A percentile compares a stretch with the other conserved stretches of the same genome.
Conservation (phyloP, 2,888 invertebrate genomes). For the Crossocerus cetratus region DNA sequence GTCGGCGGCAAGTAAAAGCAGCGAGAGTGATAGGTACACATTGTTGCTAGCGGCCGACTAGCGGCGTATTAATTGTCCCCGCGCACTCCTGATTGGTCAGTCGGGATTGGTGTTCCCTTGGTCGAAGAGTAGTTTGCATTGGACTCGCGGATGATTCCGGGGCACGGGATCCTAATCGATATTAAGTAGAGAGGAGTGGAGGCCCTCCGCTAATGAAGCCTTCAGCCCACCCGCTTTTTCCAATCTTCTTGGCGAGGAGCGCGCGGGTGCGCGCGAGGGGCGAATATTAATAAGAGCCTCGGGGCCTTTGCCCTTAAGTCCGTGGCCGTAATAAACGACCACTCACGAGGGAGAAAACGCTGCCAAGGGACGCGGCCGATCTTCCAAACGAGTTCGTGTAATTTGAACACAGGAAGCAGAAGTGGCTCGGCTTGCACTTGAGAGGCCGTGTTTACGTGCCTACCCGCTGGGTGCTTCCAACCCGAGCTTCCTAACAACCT, state of each 20-base stretch:
- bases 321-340: slow-evolving; percentile 54
- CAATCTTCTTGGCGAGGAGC: slow-evolving; percentile 37
- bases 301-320: slow-evolving; percentile 36
- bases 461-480: too few relatives aligned
- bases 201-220: slow-evolving; percentile 39
- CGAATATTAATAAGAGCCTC: slow-evolving; percentile 64
- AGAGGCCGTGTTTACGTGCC: too few relatives aligned
- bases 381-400: neutral
- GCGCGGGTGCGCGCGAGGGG: too few relatives aligned
- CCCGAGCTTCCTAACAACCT: too few relatives aligned
- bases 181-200: neutral
- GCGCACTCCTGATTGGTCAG: too few relatives aligned
- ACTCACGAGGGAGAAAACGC: slow-evolving; percentile 21
- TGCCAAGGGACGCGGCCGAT: neutral
- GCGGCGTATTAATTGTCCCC: too few relatives aligned
- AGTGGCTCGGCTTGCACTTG: too few relatives aligned
- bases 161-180: slow-evolving; percentile 23
- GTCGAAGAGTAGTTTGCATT: neutral
- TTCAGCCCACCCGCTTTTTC: slow-evolving; percentile 28
- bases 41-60: too few relatives aligned
- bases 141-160: slow-evolving; percentile 3
- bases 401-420: slow-evolving; percentile 1
- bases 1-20: too few relatives aligned
- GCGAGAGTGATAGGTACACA: too few relatives aligned
- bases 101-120: too few relatives aligned